A percentile compares a stretch with the other conserved stretches of the same genome.
These are phyloP conservation scores for Jacana jacana DNA, from an alignment of 2,113 vertebrate species.

Conservation along the genomic window DNA sequence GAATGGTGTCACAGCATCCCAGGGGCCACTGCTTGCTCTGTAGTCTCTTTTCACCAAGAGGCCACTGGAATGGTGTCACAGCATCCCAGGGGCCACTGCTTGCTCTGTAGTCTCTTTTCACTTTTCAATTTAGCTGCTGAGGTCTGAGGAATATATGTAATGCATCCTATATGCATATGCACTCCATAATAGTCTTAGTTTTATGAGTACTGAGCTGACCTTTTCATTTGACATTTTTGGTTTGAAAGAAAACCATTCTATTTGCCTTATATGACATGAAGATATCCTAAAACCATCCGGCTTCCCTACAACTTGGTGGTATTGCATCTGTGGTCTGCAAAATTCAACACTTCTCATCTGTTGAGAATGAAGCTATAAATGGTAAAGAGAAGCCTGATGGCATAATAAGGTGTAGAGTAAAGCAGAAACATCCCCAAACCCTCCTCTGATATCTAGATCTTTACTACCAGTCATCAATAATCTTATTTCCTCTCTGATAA, in stretches of 20 bases:
- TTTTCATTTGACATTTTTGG: neutral
- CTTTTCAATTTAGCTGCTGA: neutral
- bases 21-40: neutral
- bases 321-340: neutral
- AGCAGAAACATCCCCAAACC: neutral
- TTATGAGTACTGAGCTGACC: neutral
- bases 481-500: neutral
- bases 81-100: neutral
- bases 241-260: neutral
- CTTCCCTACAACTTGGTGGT: neutral
- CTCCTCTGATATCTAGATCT: neutral
- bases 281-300: neutral
- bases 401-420: neutral
- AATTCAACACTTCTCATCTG: neutral
- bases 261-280: neutral
- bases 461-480: neutral
- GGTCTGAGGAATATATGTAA: neutral
- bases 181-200: neutral
- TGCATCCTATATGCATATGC: fast-evolving
- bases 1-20: neutral
- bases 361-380: neutral
- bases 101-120: neutral
- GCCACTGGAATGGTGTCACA: neutral
- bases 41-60: neutral
- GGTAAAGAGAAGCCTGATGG: neutral